phyloP scores from a whole-genome alignment of 2,113 vertebrate genomes.

The Craseonycteris thonglongyai region DNA sequence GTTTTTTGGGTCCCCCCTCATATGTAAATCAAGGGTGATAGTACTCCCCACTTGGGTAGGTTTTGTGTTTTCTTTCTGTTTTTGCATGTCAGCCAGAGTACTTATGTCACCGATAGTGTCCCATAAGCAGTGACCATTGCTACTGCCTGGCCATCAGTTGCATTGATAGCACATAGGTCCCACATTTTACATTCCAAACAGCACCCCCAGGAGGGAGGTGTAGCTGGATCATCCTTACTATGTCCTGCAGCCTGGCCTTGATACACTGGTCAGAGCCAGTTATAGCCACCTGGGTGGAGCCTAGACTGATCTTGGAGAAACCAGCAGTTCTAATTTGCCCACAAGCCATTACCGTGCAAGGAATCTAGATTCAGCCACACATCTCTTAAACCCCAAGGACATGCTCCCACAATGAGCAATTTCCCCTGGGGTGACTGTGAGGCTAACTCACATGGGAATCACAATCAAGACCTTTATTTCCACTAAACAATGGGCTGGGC shows the following conservation, averaged over 20 bases:
- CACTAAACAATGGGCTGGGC: too few species aligned
- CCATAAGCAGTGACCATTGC: neutral
- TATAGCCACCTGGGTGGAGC: neutral
- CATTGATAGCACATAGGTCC: too few species aligned
- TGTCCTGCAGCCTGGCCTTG: fast-evolving
- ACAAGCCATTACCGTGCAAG: neutral
- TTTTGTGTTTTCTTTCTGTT: neutral
- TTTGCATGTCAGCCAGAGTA: neutral
- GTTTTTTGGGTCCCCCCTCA: too few species aligned
- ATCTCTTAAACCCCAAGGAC: neutral
- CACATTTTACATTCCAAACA: neutral
- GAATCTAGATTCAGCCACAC: neutral
- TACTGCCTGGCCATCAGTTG: neutral
- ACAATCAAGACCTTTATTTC: neutral
- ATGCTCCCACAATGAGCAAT: neutral
- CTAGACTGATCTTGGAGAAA: neutral
- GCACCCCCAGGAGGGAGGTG: neutral
- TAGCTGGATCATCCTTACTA: too few species aligned
- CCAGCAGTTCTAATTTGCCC: neutral
- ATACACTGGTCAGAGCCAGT: neutral
- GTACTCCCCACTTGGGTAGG: neutral
- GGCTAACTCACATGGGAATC: neutral
- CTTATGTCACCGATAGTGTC: neutral
- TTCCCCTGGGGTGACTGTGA: neutral
- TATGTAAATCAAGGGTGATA: neutral